phyloP scores from a whole-genome alignment of 2,888 invertebrate species.

The Aspidiotus destructor region DNA sequence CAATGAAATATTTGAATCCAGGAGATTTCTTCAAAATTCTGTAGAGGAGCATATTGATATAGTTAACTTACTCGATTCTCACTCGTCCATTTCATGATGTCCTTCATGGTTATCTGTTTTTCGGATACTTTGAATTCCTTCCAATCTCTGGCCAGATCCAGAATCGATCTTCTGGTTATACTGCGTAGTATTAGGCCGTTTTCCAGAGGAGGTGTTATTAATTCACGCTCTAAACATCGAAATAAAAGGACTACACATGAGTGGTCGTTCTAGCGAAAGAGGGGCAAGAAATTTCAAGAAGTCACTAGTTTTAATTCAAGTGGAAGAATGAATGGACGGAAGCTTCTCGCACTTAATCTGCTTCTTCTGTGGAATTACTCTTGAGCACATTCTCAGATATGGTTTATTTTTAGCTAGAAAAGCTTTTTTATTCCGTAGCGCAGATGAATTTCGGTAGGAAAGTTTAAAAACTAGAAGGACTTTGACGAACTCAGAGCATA shows the following conservation, averaged over 20 bases:
- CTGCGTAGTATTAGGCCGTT: slow-evolving; percentile 93
- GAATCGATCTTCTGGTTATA: slow-evolving; percentile 77
- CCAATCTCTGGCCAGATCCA: slow-evolving; percentile 73
- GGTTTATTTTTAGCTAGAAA: no score
- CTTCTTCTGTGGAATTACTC: no score
- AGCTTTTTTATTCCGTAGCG: no score
- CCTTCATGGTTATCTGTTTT: slow-evolving; percentile 71
- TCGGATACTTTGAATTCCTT: slow-evolving; percentile 76
- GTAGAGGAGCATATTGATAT: background rate
- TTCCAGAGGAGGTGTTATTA: slow-evolving; percentile 77
- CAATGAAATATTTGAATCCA: background rate
- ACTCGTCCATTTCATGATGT: slow-evolving; percentile 59
- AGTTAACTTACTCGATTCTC: slow-evolving; percentile 59
- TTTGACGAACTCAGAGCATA: no score
- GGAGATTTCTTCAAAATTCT: no score
- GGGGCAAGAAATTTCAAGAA: background rate
- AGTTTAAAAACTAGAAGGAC: no score
- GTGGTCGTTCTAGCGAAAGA: no score
- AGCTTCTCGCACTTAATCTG: no score
- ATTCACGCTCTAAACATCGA: slow-evolving; percentile 69
- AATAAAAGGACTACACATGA: background rate
- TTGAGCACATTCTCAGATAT: no score
- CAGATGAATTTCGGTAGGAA: no score
- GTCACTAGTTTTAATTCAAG: background rate
- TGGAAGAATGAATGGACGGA: background rate